Base-by-base conservation (phyloP, 2,113 vertebrate species). In the Callospermophilus lateralis region DNA sequence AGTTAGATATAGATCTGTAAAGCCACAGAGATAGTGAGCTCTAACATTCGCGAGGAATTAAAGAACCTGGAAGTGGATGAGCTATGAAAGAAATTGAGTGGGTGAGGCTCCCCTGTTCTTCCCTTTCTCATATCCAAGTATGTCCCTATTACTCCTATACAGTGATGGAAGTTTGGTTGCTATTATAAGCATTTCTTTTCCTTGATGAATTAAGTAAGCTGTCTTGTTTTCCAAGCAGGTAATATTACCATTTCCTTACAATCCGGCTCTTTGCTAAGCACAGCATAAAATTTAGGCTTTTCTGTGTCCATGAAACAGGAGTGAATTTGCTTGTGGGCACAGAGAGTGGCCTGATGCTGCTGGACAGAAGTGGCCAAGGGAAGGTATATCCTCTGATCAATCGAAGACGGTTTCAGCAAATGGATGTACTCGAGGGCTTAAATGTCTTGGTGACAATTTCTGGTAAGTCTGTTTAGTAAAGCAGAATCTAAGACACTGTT, bases 391-490 rank as follows among this genome's bases (percentile, higher is more conserved):
- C 99, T 2, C 99, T 99, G 89, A 99, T 99, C 97, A 99, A 98
- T 97, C 98, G 99, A 84, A 98, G 99, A 39, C 98, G 99, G 55
- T 99, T 99, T 98, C 99, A 99, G 94, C 99, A 99, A 98, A 99
- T 99, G 99, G 99, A 99, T 81, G 99, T 99, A 65, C 99, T 99
- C 88, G 99, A 99, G 98, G 99, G 99, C 88, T 99, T 99, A 91
- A 99, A 99, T 48, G 99, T 99, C 61, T 98, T 99, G 96, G 99
- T 99, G 98, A 99, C 99, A 89, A 99, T 99, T 98, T 99, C 99
- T 98, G 99, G 99, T 99, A 99, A 98, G 95, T 85, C 26, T 79
- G 34, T 58, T 67, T 55, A 32, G 9, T 84, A 77, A 70, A 45
- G 37, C 53, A 77, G 53, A 48, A 24, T 20, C 17, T 37, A 0